These are phyloP conservation scores for Lophura nycthemera DNA, from an alignment of 2,113 vertebrate genomes.

Conservation along the genomic window DNA sequence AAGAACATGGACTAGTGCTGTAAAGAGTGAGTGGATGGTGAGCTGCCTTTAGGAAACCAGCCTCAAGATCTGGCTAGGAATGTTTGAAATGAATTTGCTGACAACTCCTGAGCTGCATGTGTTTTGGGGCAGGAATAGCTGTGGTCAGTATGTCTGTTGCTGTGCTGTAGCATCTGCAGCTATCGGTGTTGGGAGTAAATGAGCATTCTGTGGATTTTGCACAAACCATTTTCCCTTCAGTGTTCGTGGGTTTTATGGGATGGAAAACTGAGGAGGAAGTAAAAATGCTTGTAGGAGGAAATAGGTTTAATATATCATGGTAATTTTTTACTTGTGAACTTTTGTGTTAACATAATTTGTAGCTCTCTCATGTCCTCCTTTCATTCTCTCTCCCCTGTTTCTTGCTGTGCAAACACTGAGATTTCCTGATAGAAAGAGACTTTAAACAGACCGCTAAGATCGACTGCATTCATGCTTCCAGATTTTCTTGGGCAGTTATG, in stretches of 20 bases:
- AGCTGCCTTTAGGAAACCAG: not conserved
- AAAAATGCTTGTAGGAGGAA: slow-evolving; percentile 29
- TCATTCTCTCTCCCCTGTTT: slow-evolving; percentile 15
- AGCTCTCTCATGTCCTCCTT: slow-evolving; percentile 26
- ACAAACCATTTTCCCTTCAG: not conserved
- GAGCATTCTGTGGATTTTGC: not conserved
- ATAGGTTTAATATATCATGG: slow-evolving; percentile 11
- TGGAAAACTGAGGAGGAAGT: slow-evolving; percentile 28
- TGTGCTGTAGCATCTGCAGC: not conserved
- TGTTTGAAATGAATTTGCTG: not conserved
- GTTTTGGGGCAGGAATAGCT: not conserved
- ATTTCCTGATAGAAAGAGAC: slow-evolving; percentile 19
- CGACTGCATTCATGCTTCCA: slow-evolving; percentile 25
- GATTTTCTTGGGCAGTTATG: slow-evolving; percentile 49
- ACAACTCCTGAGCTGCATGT: not conserved
- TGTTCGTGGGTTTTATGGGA: not conserved
- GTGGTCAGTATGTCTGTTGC: not conserved
- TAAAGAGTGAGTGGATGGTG: not conserved
- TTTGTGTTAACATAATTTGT: slow-evolving; percentile 50
- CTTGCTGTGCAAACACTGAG: slow-evolving; percentile 41
- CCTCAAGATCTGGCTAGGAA: not conserved
- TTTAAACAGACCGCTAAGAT: slow-evolving; percentile 33
- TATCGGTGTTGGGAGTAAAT: not conserved
- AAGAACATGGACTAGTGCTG: not conserved
- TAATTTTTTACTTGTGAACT: slow-evolving; percentile 38